Base-by-base conservation (phyloP, 2,797 vertebrate species). In the Phrynocephalus forsythii region DNA sequence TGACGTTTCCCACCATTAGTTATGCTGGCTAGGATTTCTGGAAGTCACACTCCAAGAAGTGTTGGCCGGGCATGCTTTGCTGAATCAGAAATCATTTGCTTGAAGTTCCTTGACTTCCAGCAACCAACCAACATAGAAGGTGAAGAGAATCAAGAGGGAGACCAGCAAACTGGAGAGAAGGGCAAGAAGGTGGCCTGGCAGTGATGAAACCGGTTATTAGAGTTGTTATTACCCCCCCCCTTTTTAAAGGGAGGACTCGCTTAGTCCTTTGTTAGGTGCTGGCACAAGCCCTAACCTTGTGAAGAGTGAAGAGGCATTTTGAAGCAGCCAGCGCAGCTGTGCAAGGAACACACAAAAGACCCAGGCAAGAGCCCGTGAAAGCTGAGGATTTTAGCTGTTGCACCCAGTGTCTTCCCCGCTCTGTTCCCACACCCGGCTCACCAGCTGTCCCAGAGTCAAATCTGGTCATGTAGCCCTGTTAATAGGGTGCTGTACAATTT, bases 261-360 rank as follows among this genome's bases (percentile, higher is more conserved):
- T 85, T 6, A 33, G 68, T 69, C 28, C 76, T 79, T 79, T 79
- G 48, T 71, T 56, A 33, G n/a, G 7, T n/a, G 20, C 7, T 79
- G 66, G 66, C 67, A 18, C 67, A 28, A 22, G 71, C 22, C 22
- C 48, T 26, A 79, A 79, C 66, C 84, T 79, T 38, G n/a, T 60
- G 77, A 72, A 86, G 38, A 52, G 67, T 48, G 30, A 20, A 28
- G 67, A 60, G 50, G 67, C 4, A 38, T 71, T 79, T 24, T 60
- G 33, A 28, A 28, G 50, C 77, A 33, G 77, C 85, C 85, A 80
- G 16, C 50, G 20, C 85, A 86, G 85, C 85, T 86, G 85, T 72
- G 68, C 5, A 3, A 16, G 8, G 5, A 71, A 3, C 50, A 44
- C 77, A 86, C 50, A 80, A 72, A 86, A 80, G 67, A 60, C 26